Percentiles rank a stretch among this genome's conserved stretches.
Evolutionary conservation across 2,888 invertebrate genomes (phyloP).

Genomic region (Idaea straminata): DNA sequence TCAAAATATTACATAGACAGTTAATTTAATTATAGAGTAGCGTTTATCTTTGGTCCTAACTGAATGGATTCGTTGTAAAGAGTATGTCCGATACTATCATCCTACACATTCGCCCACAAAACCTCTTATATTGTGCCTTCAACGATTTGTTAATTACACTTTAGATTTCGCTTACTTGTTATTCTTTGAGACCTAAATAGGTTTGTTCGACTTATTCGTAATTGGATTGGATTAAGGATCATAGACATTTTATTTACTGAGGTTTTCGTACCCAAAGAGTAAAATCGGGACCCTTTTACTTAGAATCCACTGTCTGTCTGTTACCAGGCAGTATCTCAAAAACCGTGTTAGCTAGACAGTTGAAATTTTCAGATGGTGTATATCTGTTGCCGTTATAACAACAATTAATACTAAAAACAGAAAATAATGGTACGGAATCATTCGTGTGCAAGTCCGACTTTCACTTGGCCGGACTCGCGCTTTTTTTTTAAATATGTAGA

Average conservation of each 20-base stretch:
- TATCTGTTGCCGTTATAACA: too few relatives aligned
- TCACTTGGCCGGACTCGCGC: too few relatives aligned
- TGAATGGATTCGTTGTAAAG: neutral
- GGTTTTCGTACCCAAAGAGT: too few relatives aligned
- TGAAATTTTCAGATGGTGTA: too few relatives aligned
- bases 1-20: too few relatives aligned
- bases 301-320: too few relatives aligned
- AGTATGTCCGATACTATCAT: neutral
- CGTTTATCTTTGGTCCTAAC: neutral
- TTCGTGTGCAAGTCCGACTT: too few relatives aligned
- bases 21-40: neutral
- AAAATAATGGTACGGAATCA: too few relatives aligned
- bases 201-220: neutral
- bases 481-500: neutral
- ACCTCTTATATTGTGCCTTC: neutral
- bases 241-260: neutral
- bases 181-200: neutral
- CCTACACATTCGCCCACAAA: neutral
- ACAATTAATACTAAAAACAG: too few relatives aligned
- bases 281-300: too few relatives aligned
- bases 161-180: neutral
- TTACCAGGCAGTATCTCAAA: too few relatives aligned
- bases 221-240: neutral
- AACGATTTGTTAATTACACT: neutral
- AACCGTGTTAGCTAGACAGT: too few relatives aligned